phyloP scores from a whole-genome alignment of 2,797 vertebrate species.

The Choloepus didactylus region DNA sequence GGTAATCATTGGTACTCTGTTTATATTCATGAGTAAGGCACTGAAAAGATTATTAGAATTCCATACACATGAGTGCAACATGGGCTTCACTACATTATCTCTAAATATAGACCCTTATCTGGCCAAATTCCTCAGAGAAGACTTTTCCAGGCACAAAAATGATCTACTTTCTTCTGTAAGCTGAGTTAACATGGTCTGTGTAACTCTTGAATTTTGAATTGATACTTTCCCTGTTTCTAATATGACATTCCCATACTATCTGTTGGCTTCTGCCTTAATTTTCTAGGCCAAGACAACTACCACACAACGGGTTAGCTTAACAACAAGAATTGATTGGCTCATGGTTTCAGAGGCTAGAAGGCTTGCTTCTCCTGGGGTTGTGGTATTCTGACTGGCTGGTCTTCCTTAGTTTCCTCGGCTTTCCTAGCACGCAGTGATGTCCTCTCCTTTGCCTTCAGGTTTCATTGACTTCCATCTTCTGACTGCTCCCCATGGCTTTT shows the following conservation, averaged over 20 bases:
- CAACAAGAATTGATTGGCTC: no score
- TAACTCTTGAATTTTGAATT: background rate
- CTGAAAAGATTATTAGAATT: background rate
- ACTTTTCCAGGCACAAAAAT: background rate
- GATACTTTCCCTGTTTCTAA: background rate
- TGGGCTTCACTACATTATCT: background rate
- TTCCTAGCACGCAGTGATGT: no score
- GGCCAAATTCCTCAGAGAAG: background rate
- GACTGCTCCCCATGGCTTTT: no score
- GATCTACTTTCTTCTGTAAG: background rate
- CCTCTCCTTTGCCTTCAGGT: no score
- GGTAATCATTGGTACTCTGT: background rate
- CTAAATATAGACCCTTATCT: background rate
- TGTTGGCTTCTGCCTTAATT: no score
- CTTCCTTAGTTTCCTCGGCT: no score
- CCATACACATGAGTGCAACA: background rate
- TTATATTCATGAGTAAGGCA: background rate
- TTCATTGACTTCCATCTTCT: no score
- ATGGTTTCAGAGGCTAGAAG: no score
- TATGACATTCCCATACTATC: background rate
- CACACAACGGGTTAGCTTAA: no score
- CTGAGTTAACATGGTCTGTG: background rate
- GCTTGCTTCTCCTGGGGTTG: no score
- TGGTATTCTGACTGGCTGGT: no score
- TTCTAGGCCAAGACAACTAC: no score